phyloP scores from a whole-genome alignment of 30 jellyfish, hydroid and myxozoan genomes.

The Aurelia aurita complex sp. Pacific region DNA sequence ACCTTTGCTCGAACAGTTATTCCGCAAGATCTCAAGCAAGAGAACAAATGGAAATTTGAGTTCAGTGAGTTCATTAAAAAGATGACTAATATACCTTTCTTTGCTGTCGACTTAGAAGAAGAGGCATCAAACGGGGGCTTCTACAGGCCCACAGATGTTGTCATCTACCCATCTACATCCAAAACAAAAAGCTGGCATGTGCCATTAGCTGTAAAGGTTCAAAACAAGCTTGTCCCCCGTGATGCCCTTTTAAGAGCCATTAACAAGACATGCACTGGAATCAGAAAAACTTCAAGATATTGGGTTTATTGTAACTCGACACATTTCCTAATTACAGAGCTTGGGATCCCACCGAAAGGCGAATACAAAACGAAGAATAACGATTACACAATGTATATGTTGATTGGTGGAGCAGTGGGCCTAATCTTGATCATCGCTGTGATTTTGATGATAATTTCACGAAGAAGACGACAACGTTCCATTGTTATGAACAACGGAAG shows the following conservation, averaged over 20 bases:
- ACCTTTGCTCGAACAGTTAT: neutral
- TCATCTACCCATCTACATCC: slow-evolving; percentile 38
- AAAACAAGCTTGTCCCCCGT: slow-evolving; percentile 27
- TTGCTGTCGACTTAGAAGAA: slow-evolving; percentile 40
- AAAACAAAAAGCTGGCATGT: neutral
- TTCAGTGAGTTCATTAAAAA: slow-evolving; percentile 20
- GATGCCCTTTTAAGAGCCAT: slow-evolving; percentile 35
- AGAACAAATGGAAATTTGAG: slow-evolving; percentile 17
- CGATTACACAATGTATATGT: neutral
- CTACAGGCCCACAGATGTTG: slow-evolving; percentile 61
- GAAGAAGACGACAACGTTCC: neutral
- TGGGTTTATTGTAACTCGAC: slow-evolving; percentile 31
- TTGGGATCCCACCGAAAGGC: slow-evolving; percentile 18
- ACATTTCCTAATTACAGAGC: slow-evolving; percentile 5
- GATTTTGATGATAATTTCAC: neutral
- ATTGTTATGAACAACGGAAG: neutral
- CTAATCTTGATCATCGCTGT: neutral
- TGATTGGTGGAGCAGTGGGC: slow-evolving; percentile 37
- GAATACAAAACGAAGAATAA: slow-evolving; percentile 1
- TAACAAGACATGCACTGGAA: slow-evolving; percentile 29
- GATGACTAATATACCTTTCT: slow-evolving; percentile 25
- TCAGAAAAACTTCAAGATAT: neutral
- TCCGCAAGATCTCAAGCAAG: slow-evolving; percentile 1
- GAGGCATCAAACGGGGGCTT: slow-evolving; percentile 59
- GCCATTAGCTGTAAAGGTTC: slow-evolving; percentile 17